Evolutionary conservation across 2,797 vertebrate species (phyloP).

Genomic region (Sphaeramia orbicularis): DNA sequence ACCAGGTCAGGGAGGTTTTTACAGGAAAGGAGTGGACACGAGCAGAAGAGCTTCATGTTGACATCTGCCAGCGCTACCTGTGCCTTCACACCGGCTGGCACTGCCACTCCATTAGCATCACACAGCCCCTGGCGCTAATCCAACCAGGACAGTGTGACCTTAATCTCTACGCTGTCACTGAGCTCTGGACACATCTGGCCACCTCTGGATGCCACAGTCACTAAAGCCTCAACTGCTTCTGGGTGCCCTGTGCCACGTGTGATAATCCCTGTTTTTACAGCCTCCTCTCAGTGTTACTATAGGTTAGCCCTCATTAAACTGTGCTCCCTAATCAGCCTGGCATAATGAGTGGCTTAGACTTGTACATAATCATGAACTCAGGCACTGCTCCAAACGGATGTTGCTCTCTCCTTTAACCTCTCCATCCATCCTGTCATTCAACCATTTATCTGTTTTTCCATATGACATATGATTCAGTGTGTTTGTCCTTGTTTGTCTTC

Average conservation of each 20-base stretch:
- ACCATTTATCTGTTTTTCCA: too few species aligned
- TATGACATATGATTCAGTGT: too few species aligned
- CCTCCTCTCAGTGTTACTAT: slow-evolving; percentile 30
- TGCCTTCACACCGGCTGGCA: slow-evolving; percentile 36
- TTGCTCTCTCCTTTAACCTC: slow-evolving; percentile 15
- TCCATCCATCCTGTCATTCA: not conserved
- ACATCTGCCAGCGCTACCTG: slow-evolving; percentile 61
- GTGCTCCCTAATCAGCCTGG: slow-evolving; percentile 55
- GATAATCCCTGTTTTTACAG: slow-evolving; percentile 56
- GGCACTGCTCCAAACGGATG: slow-evolving; percentile 17
- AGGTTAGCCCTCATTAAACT: slow-evolving; percentile 55
- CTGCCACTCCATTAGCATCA: slow-evolving; percentile 74
- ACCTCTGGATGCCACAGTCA: slow-evolving; percentile 38
- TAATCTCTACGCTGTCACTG: slow-evolving; percentile 69
- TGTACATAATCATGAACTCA: slow-evolving; percentile 48
- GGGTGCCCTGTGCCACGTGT: slow-evolving; percentile 23
- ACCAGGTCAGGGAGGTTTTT: not conserved
- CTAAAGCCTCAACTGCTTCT: slow-evolving; percentile 10
- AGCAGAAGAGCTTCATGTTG: slow-evolving; percentile 40
- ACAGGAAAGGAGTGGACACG: slow-evolving; percentile 9
- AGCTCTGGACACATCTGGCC: slow-evolving; percentile 72
- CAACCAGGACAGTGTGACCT: slow-evolving; percentile 70
- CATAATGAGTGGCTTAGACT: slow-evolving; percentile 29
- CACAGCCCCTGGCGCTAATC: slow-evolving; percentile 68
- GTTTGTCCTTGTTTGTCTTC: too few species aligned